These are phyloP conservation scores for Nycteola revayana DNA, from an alignment of 2,888 invertebrate genomes.

Conservation along the genomic window DNA sequence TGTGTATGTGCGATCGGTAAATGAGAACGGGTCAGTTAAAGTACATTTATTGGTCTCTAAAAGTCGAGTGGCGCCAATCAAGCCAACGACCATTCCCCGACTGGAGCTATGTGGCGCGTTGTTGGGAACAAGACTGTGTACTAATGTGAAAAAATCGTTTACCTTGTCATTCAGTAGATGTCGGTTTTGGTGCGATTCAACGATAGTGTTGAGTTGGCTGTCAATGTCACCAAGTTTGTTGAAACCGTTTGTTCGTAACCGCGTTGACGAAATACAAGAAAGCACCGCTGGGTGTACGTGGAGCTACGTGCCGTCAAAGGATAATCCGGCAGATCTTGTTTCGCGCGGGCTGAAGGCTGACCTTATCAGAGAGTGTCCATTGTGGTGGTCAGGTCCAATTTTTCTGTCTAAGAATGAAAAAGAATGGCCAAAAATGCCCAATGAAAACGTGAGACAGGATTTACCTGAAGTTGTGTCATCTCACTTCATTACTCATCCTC, in stretches of 20 bases:
- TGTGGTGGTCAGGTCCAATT: constrained; percentile 2
- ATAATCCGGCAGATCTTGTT: constrained; percentile 2
- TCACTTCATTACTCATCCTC: no score
- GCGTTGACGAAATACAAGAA: no score
- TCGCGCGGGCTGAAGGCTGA: constrained; percentile 2
- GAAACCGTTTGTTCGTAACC: no score
- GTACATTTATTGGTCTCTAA: constrained; percentile 23
- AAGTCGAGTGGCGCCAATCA: not conserved
- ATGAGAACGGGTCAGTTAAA: not conserved
- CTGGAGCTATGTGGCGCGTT: constrained; percentile 2
- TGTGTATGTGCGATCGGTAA: constrained; percentile 18
- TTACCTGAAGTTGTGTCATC: not conserved
- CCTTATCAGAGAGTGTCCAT: not conserved
- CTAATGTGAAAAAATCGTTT: not conserved
- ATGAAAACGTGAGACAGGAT: not conserved
- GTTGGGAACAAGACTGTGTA: constrained; percentile 1
- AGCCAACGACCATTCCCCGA: constrained; percentile 1
- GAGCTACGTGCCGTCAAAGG: constrained; percentile 1
- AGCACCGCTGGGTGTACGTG: not conserved
- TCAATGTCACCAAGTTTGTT: not conserved
- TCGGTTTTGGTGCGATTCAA: constrained; percentile 3
- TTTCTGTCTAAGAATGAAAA: not conserved
- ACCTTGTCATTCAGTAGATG: not conserved
- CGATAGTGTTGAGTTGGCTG: not conserved
- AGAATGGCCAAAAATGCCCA: not conserved